These are phyloP conservation scores for Rhabdomys dilectus DNA, from an alignment of 2,113 vertebrate species.

Conservation along the genomic window DNA sequence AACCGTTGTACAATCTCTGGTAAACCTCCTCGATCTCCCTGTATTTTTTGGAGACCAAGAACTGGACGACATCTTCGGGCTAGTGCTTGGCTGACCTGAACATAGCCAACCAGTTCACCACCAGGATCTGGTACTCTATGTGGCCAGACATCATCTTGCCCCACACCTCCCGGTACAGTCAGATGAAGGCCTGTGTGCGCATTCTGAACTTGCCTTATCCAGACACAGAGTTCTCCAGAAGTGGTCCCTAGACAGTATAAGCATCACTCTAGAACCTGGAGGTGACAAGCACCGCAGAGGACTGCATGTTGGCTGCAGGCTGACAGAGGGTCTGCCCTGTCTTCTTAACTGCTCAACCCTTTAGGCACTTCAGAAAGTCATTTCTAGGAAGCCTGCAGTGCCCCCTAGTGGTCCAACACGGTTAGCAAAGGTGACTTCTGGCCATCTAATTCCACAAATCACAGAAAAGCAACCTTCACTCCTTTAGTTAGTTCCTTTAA, in stretches of 20 bases:
- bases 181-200: constrained; percentile 90
- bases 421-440: background rate
- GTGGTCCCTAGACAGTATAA: too few species aligned
- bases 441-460: too few species aligned
- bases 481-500: background rate
- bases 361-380: background rate
- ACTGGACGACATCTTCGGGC: constrained; percentile 91
- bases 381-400: background rate
- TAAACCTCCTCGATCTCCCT: constrained; percentile 92
- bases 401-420: background rate
- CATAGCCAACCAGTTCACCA: constrained; percentile 88
- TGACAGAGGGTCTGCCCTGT: too few species aligned
- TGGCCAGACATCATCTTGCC: constrained; percentile 93
- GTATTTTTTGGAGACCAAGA: constrained; percentile 93
- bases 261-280: too few species aligned
- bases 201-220: constrained; percentile 89
- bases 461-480: background rate
- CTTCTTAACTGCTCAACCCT: background rate
- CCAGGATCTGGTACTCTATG: constrained; percentile 92
- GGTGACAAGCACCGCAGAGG: too few species aligned
- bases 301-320: too few species aligned
- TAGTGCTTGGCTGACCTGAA: constrained; percentile 92
- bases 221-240: too few species aligned
- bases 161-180: constrained; percentile 90
- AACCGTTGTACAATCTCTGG: constrained; percentile 84